Evolutionary conservation across 2,888 invertebrate species (phyloP), one percentile per base, ranked within the genome.

Genomic region (Ellobium chinense): DNA sequence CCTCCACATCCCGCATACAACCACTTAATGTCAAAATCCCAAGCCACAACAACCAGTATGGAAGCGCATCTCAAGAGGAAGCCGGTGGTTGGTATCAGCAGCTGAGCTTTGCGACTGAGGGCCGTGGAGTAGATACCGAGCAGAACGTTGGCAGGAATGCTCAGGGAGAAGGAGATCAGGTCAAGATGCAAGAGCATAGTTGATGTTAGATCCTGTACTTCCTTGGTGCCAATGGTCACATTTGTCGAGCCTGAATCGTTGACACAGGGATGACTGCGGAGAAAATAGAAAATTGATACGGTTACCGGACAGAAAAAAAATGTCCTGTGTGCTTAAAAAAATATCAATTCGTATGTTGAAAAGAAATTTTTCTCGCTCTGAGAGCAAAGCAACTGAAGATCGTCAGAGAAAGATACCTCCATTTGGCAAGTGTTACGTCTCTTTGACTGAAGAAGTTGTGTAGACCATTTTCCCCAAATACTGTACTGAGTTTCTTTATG

Each of bases 121-220:
- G 24, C 18, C 37, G 37, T 36, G 18, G 73, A 73, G 24, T 31
- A 31, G 34, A 31, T 34, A 1, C 73, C 73, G 18, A 73, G 31
- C n/a, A 73, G 7, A 21, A 73, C 14, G 34, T 31, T 29, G 12
- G 36, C 29, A 18, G 31, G n/a, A 14, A 73, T 58, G 3, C 34
- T 24, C 21, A 73, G 34, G n/a, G 27, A n/a, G 27, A 21, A 39
- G 39, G 24, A 24, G 24, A 5, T 46, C 27, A 70, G 27, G 29
- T 31, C 31, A 2, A 70, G 24, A 27, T 46, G n/a, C 29, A 70
- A 21, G 5, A 39, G 31, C 46, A 46, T 2, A 24, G 7, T 9
- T 27, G 70, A 70, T 14, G 70, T 27, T 54, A 46, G 5, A 21
- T 70, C 70, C 46, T 70, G 70, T 4, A 70, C 36, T 46, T 46